Base-by-base conservation (phyloP, 1,140 invertebrate genomes). In the Matsumurasca onukii region DNA sequence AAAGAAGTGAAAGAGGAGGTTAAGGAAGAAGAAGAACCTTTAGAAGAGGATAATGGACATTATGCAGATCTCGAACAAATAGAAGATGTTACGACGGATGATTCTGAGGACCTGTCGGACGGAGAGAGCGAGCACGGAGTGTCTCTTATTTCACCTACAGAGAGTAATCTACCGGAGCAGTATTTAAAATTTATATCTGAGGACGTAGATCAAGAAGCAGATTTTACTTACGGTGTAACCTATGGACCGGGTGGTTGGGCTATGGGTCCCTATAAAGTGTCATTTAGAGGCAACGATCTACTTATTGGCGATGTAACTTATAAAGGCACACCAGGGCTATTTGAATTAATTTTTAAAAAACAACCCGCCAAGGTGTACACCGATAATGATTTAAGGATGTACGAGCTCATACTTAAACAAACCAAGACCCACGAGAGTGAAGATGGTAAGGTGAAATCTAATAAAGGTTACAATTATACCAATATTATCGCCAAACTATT, bases 391-490 rank as follows among this genome's bases (percentile, higher is more conserved):
- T 51, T 51, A 51, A 5, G 24, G n/a, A 51, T 20, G 17, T 51
- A 51, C 24, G 49, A 22, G 24, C n/a, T 5, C n/a, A 51, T 51
- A 20, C 3, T 51, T 5, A 12, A 5, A n/a, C 17, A 51, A 5
- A 51, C 49, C 49, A 51, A 51, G 17, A 22, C 24, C 3, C n/a
- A 51, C n/a, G n/a, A 51, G n/a, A 20, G 17, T 20, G 49, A 17
- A 51, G 3, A 20, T 5, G 49, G 49, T 5, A 51, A 51, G n/a
- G 24, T 51, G 24, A 51, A n/a, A 51, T 51, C 49, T 3, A 51
- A 51, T 20, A 51, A 22, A 51, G 49, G 49, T 20, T 51, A 51
- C n/a, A 51, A 51, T 20, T 51, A 51, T 51, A 51, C n/a, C n/a
- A 5, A 3, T 3, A 51, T 51, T 20, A 51, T 51, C 24, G 3